Percentiles rank a stretch among this genome's conserved stretches.
Conservation (phyloP, 2,113 vertebrate species). For the Typhlomys cinereus region DNA sequence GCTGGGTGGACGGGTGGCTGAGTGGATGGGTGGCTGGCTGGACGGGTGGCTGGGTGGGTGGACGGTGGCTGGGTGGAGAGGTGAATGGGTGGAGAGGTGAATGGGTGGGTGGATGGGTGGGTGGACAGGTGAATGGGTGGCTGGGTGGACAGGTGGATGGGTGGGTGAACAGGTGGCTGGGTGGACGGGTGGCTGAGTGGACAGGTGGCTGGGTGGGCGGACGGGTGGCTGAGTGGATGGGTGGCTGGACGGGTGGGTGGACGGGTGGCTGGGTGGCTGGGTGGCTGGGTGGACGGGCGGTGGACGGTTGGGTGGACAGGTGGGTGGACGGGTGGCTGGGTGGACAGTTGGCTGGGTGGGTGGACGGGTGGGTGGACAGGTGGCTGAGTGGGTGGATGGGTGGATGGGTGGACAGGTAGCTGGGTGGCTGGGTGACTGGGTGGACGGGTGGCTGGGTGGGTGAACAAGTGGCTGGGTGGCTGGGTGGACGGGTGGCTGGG, state of each 20-base stretch:
- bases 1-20: too few relatives aligned
- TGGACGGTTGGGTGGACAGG: too few relatives aligned
- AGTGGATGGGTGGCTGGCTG: too few relatives aligned
- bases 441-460: background rate
- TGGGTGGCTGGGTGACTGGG: too few relatives aligned
- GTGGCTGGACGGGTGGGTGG: background rate
- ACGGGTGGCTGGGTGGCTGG: background rate
- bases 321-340: too few relatives aligned
- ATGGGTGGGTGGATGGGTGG: background rate
- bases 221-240: background rate
- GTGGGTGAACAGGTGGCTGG: too few relatives aligned
- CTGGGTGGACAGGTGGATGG: fast-evolving
- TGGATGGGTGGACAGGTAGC: background rate
- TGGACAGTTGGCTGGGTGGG: fast-evolving
- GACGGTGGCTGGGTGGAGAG: background rate
- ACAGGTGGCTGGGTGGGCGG: too few relatives aligned
- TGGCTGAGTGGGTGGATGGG: too few relatives aligned
- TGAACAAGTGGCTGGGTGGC: background rate
- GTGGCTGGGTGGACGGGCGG: too few relatives aligned
- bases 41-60: background rate
- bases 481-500: background rate
- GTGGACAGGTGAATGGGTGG: background rate
- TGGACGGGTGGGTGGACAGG: background rate
- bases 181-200: background rate
- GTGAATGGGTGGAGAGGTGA: background rate